Conservation (phyloP, 2,797 vertebrate species). For the Rhinichthys osculus region DNA sequence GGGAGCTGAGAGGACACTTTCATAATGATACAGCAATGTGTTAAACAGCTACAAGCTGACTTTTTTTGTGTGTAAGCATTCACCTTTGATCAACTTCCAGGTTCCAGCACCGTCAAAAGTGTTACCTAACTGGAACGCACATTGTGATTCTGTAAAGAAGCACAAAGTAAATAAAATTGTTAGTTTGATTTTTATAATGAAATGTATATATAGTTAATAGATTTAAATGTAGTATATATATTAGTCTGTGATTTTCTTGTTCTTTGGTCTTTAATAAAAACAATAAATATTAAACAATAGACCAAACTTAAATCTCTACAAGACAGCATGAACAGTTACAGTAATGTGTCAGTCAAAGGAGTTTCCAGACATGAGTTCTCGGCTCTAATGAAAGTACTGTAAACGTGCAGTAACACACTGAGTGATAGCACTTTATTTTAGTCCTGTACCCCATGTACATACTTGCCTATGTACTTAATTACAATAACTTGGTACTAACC, state of each 20-base stretch:
- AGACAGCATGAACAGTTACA: background rate
- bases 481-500: too few relatives aligned
- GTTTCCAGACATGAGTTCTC: background rate
- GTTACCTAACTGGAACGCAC: conserved; percentile 56
- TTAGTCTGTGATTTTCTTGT: background rate
- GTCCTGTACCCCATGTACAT: too few relatives aligned
- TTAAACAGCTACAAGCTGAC: conserved; percentile 65
- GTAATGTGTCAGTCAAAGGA: background rate
- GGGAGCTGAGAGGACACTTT: conserved; percentile 22
- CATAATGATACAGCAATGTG: conserved; percentile 22
- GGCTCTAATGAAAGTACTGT: background rate
- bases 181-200: background rate
- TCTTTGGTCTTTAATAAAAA: background rate
- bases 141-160: conserved; percentile 72
- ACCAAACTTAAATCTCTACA: background rate
- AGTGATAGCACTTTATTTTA: too few relatives aligned
- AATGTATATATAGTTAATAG: background rate
- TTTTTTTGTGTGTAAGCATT: conserved; percentile 45
- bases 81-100: conserved; percentile 71
- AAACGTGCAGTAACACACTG: background rate
- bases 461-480: too few relatives aligned
- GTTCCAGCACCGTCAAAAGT: conserved; percentile 55
- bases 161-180: background rate
- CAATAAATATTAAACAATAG: background rate
- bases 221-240: too few relatives aligned